A percentile compares a stretch with the other conserved stretches of the same genome.
Evolutionary conservation across 2,113 vertebrate genomes (phyloP).

Genomic region (Antechinus stuartii): DNA sequence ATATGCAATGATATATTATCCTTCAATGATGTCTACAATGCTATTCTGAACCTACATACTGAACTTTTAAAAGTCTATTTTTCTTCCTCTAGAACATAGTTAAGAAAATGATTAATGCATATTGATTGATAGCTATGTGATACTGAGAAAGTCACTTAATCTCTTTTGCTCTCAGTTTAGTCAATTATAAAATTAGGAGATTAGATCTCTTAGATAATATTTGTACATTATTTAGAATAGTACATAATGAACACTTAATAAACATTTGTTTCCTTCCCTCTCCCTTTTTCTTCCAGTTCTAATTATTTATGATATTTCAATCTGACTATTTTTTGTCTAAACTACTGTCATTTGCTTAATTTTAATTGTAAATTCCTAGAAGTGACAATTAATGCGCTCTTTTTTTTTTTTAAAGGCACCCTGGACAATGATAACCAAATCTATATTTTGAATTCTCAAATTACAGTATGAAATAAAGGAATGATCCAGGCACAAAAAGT

Average conservation of each 20-base stretch:
- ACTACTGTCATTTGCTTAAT: neutral
- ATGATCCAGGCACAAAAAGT: neutral
- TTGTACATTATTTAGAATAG: neutral
- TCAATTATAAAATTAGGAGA: conserved; percentile 8
- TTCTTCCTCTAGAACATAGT: neutral
- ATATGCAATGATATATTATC: neutral
- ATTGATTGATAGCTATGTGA: neutral
- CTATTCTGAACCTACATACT: neutral
- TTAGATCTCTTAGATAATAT: neutral
- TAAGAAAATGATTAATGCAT: neutral
- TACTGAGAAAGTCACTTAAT: neutral
- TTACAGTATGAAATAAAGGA: neutral
- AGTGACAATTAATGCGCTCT: neutral
- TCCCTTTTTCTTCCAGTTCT: neutral
- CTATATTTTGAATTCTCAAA: neutral
- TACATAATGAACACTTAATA: neutral
- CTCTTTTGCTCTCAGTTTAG: neutral
- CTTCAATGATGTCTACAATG: neutral
- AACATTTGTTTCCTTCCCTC: neutral
- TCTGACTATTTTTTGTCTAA: neutral
- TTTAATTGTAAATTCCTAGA: neutral
- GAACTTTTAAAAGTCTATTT: neutral
- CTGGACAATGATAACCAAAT: neutral
- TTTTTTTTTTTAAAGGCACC: neutral
- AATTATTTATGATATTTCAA: neutral